phyloP scores from a whole-genome alignment of 2,797 vertebrate genomes.

The Pseudotriccus pelzelni region DNA sequence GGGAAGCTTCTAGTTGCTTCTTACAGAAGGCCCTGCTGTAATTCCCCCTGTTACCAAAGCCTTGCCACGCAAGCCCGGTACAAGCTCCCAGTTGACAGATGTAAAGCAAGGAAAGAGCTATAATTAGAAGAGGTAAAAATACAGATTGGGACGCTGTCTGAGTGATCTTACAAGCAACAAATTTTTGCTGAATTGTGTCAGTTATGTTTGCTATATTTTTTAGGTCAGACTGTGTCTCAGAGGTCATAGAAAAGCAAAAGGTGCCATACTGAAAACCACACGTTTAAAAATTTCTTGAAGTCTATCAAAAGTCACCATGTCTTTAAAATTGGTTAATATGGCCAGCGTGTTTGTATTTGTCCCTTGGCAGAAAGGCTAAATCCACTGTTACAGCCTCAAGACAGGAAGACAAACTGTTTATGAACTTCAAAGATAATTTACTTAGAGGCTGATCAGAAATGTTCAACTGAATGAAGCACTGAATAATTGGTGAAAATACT shows the following conservation, averaged over 20 bases:
- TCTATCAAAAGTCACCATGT: neutral
- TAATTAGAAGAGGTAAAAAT: conserved; percentile 51
- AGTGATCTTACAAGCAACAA: neutral
- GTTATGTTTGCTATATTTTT: neutral
- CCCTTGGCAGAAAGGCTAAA: neutral
- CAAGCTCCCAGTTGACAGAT: neutral
- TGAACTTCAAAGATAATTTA: neutral
- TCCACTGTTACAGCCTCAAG: neutral
- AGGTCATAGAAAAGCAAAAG: neutral
- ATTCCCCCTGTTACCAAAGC: accelerated
- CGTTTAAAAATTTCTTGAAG: neutral
- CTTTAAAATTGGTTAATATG: neutral
- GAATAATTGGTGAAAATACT: neutral
- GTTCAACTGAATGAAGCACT: neutral
- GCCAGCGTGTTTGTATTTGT: neutral
- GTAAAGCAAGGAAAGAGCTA: conserved; percentile 27
- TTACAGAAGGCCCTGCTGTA: neutral
- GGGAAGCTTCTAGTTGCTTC: neutral
- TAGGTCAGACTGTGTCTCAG: neutral
- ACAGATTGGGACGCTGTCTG: neutral
- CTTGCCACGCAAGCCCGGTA: neutral
- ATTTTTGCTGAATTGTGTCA: neutral
- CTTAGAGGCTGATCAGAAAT: neutral
- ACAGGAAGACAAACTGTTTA: neutral
- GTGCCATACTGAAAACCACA: neutral